Evolutionary conservation across 2,797 vertebrate genomes (phyloP).

Genomic region (Paratrypauchen microcephalus): DNA sequence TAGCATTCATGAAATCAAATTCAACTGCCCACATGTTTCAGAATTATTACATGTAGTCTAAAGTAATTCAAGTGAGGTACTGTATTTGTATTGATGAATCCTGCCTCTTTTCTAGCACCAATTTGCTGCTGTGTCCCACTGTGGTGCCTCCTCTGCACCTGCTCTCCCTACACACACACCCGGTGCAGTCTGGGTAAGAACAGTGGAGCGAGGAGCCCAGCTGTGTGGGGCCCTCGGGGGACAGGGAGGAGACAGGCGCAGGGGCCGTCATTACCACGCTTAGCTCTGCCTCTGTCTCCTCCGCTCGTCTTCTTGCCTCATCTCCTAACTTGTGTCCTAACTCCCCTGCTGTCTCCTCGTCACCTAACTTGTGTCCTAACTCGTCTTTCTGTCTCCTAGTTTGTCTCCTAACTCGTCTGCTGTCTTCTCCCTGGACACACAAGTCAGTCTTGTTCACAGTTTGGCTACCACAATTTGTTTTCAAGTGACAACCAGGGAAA

Average conservation of each 20-base stretch:
- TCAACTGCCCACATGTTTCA: too few species aligned
- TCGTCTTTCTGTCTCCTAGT: not conserved
- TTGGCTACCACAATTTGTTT: not conserved
- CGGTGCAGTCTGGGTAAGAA: not conserved
- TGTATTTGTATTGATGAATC: too few species aligned
- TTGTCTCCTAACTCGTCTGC: not conserved
- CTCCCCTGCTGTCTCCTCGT: too few species aligned
- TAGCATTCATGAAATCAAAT: too few species aligned
- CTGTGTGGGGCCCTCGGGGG: constrained; percentile 6
- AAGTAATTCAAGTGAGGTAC: too few species aligned
- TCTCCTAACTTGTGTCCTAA: too few species aligned
- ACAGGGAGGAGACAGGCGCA: not conserved
- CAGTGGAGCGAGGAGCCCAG: constrained; percentile 9
- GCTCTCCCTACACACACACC: not conserved
- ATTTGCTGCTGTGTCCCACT: too few species aligned
- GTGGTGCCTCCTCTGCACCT: not conserved
- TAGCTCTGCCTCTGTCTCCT: too few species aligned
- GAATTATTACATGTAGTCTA: too few species aligned
- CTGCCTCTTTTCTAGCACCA: too few species aligned
- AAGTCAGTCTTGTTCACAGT: not conserved
- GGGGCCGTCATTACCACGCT: not conserved
- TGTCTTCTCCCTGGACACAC: not conserved
- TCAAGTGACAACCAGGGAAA: not conserved
- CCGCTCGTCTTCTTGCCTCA: too few species aligned
- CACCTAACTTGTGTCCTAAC: too few species aligned